These are phyloP conservation scores for Thymelicus acteon DNA, from an alignment of 2,888 invertebrate species.

Conservation along the genomic window DNA sequence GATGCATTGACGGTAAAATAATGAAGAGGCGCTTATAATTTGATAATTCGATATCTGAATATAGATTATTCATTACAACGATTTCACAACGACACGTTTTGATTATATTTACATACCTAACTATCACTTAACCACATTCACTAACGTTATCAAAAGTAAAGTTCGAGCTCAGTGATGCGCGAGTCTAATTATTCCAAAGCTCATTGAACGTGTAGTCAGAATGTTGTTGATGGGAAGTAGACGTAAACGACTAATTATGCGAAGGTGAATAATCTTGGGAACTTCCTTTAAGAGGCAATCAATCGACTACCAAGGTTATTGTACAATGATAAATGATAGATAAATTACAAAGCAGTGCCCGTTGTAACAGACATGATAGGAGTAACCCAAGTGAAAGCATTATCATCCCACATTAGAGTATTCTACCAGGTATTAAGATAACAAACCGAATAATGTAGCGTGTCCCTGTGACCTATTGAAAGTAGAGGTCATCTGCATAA, in stretches of 20 bases:
- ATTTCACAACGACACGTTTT: too few species aligned
- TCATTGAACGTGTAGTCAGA: constrained; percentile 24
- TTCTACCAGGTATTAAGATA: constrained; percentile 47
- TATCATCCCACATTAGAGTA: constrained; percentile 40
- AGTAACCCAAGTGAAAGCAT: constrained; percentile 48
- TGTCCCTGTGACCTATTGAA: constrained; percentile 62
- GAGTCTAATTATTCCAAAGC: constrained; percentile 26
- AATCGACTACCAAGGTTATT: constrained; percentile 63
- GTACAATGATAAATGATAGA: constrained; percentile 64
- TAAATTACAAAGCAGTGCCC: constrained; percentile 49
- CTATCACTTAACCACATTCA: too few species aligned
- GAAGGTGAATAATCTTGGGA: constrained; percentile 64
- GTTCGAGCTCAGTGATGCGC: constrained; percentile 19
- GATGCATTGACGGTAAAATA: too few species aligned
- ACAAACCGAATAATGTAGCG: constrained; percentile 52
- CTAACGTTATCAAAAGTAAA: too few species aligned
- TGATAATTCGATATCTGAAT: too few species aligned
- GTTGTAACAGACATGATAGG: constrained; percentile 31
- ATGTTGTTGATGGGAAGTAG: constrained; percentile 59
- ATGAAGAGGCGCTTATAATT: too few species aligned
- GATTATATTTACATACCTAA: too few species aligned
- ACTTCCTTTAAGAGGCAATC: constrained; percentile 68
- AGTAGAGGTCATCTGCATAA: constrained; percentile 63
- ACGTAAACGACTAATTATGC: constrained; percentile 47
- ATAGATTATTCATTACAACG: too few species aligned